Conservation (phyloP, 2,888 invertebrate species). For the Latheticus oryzae region DNA sequence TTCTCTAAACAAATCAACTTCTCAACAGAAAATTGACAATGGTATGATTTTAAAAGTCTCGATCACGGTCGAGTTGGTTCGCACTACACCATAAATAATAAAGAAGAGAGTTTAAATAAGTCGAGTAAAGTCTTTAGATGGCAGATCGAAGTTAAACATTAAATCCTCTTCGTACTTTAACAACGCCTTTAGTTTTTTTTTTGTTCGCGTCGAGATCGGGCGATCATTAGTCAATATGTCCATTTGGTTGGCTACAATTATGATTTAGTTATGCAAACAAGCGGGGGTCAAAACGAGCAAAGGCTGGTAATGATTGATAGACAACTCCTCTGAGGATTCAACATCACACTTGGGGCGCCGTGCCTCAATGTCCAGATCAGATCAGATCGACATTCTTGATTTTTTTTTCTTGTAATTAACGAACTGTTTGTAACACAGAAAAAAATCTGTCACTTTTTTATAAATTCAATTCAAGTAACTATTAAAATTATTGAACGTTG, state of each 20-base stretch:
- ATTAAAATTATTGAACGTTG: too few relatives aligned
- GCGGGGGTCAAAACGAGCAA: conserved; percentile 60
- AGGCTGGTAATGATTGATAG: conserved; percentile 60
- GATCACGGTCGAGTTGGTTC: too few relatives aligned
- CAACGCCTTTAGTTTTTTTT: conserved; percentile 52
- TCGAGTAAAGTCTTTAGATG: conserved; percentile 44
- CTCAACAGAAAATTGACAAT: background rate
- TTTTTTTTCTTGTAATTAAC: too few relatives aligned
- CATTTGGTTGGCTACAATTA: conserved; percentile 64
- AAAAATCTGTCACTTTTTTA: too few relatives aligned
- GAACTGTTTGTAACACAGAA: too few relatives aligned
- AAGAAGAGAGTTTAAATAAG: conserved; percentile 45
- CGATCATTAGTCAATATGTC: conserved; percentile 66
- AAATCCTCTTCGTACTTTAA: conserved; percentile 46
- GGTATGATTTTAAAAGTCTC: background rate
- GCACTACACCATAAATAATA: conserved; percentile 37
- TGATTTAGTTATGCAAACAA: conserved; percentile 67
- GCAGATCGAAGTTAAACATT: conserved; percentile 42
- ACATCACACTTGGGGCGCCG: conserved; percentile 60
- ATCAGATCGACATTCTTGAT: conserved; percentile 27
- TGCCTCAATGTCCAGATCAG: conserved; percentile 31
- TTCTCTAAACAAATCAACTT: too few relatives aligned
- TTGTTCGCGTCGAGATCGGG: conserved; percentile 53
- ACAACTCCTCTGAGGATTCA: conserved; percentile 53
- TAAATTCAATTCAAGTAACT: too few relatives aligned